Percentiles rank a stretch among this genome's conserved stretches.
Evolutionary conservation across 92 coral and sea anemone genomes (phyloP).

Genomic region (Scolanthus callimorphus): DNA sequence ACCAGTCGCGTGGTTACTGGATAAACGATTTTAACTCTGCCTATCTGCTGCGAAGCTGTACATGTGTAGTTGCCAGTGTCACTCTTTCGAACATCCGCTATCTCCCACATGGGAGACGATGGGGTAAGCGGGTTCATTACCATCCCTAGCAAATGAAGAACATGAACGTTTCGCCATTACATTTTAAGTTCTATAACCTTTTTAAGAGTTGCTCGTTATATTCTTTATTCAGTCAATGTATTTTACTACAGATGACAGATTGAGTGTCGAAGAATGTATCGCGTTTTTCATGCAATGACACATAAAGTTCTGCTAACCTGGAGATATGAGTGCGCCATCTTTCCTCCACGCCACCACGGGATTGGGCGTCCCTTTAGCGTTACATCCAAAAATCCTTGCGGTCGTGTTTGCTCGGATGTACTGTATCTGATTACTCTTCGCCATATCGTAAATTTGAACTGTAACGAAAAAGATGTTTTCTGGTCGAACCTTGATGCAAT

Average conservation of each 20-base stretch:
- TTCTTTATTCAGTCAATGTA: too few species aligned
- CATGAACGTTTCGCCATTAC: too few species aligned
- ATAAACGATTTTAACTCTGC: not conserved
- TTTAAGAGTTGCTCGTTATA: too few species aligned
- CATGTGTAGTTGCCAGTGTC: slow-evolving; percentile 2
- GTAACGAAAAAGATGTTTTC: too few species aligned
- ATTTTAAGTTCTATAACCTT: too few species aligned
- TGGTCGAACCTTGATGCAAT: too few species aligned
- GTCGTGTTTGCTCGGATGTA: not conserved
- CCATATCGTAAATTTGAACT: too few species aligned
- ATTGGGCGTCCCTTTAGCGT: not conserved
- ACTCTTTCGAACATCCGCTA: not conserved
- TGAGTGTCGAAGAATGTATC: too few species aligned
- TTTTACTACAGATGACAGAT: too few species aligned
- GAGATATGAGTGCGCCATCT: too few species aligned
- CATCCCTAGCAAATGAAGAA: not conserved
- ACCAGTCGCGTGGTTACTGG: not conserved
- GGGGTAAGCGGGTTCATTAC: not conserved
- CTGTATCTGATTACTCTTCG: not conserved
- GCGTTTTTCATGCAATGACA: too few species aligned
- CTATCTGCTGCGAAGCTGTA: not conserved
- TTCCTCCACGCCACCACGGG: not conserved
- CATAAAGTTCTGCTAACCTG: too few species aligned
- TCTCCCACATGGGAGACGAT: not conserved
- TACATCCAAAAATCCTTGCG: not conserved